These are phyloP conservation scores for Grus americana DNA, from an alignment of 2,113 vertebrate genomes.

Conservation along the genomic window DNA sequence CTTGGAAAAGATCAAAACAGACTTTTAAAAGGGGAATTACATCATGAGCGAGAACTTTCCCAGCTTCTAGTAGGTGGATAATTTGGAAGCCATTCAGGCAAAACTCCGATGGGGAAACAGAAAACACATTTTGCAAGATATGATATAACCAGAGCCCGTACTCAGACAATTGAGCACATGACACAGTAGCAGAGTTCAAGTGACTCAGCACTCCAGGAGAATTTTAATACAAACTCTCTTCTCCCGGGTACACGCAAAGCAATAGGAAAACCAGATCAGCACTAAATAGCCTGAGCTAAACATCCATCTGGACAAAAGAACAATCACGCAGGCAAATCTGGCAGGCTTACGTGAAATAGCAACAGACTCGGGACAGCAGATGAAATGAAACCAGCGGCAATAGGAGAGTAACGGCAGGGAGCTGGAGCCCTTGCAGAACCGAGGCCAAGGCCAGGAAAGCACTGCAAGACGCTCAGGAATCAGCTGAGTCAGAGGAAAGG, in stretches of 20 bases:
- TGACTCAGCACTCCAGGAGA: slow-evolving; percentile 65
- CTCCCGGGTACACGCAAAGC: slow-evolving; percentile 27
- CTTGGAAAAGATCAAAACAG: slow-evolving; percentile 26
- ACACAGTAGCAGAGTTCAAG: slow-evolving; percentile 54
- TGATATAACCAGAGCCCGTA: slow-evolving; percentile 15
- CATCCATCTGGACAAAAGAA: slow-evolving; percentile 64
- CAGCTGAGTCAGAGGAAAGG: background rate
- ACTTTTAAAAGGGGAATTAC: background rate
- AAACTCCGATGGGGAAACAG: slow-evolving; percentile 29
- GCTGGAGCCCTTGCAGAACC: background rate
- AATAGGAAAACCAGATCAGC: slow-evolving; percentile 66
- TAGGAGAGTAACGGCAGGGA: background rate
- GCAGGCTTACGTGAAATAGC: slow-evolving; percentile 32
- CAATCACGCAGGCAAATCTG: slow-evolving; percentile 41
- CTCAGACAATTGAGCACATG: slow-evolving; percentile 32
- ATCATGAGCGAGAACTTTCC: slow-evolving; percentile 35
- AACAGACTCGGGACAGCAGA: background rate
- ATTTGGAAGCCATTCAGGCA: slow-evolving; percentile 45
- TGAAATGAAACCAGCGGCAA: slow-evolving; percentile 27
- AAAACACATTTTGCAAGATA: slow-evolving; percentile 57
- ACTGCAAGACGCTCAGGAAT: background rate
- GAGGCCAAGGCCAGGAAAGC: background rate
- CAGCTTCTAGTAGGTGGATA: slow-evolving; percentile 42
- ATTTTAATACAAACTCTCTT: slow-evolving; percentile 56
- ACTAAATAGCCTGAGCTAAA: slow-evolving; percentile 52